phyloP scores from a whole-genome alignment of 2,113 vertebrate species.

The Paedocypris sp. region DNA sequence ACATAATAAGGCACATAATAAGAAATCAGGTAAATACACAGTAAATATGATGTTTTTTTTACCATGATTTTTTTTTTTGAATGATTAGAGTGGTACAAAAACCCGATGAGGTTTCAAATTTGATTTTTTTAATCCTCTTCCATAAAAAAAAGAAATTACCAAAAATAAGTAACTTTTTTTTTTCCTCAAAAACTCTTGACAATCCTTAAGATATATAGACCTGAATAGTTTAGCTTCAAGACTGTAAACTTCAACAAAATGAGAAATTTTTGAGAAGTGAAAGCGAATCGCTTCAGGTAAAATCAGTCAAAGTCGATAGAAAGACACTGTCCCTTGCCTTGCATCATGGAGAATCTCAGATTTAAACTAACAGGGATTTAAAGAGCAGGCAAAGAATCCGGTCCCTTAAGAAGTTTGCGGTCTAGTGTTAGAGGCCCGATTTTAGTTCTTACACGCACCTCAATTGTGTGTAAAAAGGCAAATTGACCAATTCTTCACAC shows the following conservation, averaged over 20 bases:
- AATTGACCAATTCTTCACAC: too few species aligned
- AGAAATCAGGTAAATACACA: slow-evolving; percentile 71
- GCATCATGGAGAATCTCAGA: slow-evolving; percentile 1
- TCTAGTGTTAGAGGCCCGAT: slow-evolving; percentile 35
- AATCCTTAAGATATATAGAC: slow-evolving; percentile 66
- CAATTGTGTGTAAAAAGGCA: too few species aligned
- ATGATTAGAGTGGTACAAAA: slow-evolving; percentile 71
- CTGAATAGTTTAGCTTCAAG: slow-evolving; percentile 67
- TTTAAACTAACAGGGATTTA: background rate
- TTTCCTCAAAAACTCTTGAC: slow-evolving; percentile 61
- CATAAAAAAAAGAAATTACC: slow-evolving; percentile 66
- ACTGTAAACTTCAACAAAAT: slow-evolving; percentile 62
- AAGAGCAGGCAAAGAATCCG: background rate
- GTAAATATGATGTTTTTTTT: slow-evolving; percentile 57
- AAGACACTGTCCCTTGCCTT: slow-evolving; percentile 34
- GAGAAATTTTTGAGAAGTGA: slow-evolving; percentile 33
- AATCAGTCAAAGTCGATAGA: slow-evolving; percentile 10
- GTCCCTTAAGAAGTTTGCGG: slow-evolving; percentile 5
- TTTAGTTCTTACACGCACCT: slow-evolving; percentile 10
- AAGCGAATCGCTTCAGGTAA: slow-evolving; percentile 32
- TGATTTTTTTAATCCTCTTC: slow-evolving; percentile 42
- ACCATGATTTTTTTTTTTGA: slow-evolving; percentile 60
- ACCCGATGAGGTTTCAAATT: slow-evolving; percentile 56
- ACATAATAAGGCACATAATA: slow-evolving; percentile 79
- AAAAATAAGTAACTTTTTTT: slow-evolving; percentile 72